Evolutionary conservation across 1,140 invertebrate genomes (phyloP), one percentile per base, ranked within the genome.

Genomic region (Zaprionus ghesquierei): DNA sequence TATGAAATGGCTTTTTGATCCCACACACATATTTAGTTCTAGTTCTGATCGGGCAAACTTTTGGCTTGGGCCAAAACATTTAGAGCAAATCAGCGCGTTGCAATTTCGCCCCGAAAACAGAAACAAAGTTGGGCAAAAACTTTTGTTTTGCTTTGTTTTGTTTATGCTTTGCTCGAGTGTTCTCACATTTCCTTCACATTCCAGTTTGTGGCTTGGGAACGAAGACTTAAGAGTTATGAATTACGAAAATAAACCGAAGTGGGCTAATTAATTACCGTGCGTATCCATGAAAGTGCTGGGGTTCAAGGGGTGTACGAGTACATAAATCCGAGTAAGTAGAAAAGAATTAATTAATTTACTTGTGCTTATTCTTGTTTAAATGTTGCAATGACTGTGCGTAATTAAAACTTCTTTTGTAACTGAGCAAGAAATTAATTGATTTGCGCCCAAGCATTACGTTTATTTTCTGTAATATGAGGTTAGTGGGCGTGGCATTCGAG

Each of bases 1-100:
- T 29, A 69, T 58, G 31, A 69, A 69, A 72, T 66, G 59, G 44
- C 72, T 73, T 68, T 59, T 44, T 46, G 15, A 18, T 13, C 15
- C 27, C n/a, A 8, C 27, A 29, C 9, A 29, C 9, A 29, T 29
- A 25, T 20, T 46, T 25, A 50, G n/a, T 2, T 15, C n/a, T 38
- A 49, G 41, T 25, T 29, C 53, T 27, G 46, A 68, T 53, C 49
- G 13, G 2, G n/a, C 5, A 41, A 54, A 38, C 15, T 29, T 51
- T 44, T 51, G 20, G n/a, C n/a, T n/a, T n/a, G 49, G 20, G n/a
- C n/a, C 49, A 51, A 41, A 46, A 46, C 41, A 46, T 46, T 46
- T 22, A 18, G 41, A 9, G 3, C 18, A 22, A 22, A 15, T 41
- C 35, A 12, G 31, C n/a, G 12, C 1, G n/a, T n/a, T 41, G 35